phyloP scores from a whole-genome alignment of 2,888 invertebrate species.

The Lepidocyrtinus sp. region DNA sequence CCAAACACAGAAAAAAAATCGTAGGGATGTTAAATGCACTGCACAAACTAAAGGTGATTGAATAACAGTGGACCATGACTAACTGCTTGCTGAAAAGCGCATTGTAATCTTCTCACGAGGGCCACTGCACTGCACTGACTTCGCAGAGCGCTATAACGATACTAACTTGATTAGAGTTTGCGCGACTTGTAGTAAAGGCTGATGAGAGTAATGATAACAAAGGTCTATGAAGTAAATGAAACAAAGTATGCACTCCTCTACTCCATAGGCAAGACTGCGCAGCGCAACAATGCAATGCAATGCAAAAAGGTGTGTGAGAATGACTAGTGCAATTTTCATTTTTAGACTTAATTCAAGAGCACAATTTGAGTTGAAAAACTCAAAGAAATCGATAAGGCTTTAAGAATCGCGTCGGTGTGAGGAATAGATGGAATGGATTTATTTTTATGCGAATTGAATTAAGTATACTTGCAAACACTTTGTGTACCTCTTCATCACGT shows the following conservation, averaged over 20 bases:
- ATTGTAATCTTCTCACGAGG: neutral
- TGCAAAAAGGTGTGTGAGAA: neutral
- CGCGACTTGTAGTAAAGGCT: slow-evolving; percentile 2
- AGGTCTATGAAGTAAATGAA: neutral
- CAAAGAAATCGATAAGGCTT: neutral
- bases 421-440: too few relatives aligned
- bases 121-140: neutral
- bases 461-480: too few relatives aligned
- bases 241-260: neutral
- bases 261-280: too few relatives aligned
- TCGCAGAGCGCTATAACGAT: neutral
- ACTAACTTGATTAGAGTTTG: slow-evolving; percentile 9
- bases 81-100: slow-evolving; percentile 13
- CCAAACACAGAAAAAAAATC: neutral
- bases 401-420: too few relatives aligned
- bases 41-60: neutral
- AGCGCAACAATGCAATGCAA: too few relatives aligned
- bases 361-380: neutral
- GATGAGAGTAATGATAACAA: neutral
- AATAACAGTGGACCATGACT: neutral
- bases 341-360: neutral
- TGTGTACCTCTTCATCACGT: too few relatives aligned
- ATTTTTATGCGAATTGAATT: too few relatives aligned
- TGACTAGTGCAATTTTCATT: neutral
- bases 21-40: neutral